Evolutionary conservation across 2,888 invertebrate species (phyloP), one percentile per base, ranked within the genome.

Genomic region (Eristalis intricaria): DNA sequence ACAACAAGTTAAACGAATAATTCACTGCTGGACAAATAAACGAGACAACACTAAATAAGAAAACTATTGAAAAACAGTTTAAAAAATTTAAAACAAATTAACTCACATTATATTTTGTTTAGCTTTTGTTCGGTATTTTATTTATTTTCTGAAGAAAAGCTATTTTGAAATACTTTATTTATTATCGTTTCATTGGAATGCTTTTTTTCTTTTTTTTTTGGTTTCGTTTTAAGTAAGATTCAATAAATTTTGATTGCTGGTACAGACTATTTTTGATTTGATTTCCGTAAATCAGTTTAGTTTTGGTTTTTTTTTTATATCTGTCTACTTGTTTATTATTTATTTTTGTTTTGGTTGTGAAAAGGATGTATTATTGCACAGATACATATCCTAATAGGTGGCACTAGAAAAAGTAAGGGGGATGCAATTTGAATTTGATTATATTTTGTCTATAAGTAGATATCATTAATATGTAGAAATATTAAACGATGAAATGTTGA

Each of bases 351-450:
- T 70, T 74, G 71, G 78, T 66, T 90, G 78, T 90, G 89, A 75
- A 77, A 87, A 82, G 91, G 90, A 90, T 92, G 91, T 90, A 91
- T 91, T 91, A 91, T 92, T 85, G 92, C 91, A 92, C 92, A 92
- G 92, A 91, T 91, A 92, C 91, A 92, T 91, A 93, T 93, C 93
- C 93, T 93, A 93, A 92, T 92, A 93, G 91, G 93, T 92, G 93
- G 92, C 92, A 93, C 92, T 93, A 93, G 93, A 93, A 93, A 90
- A 91, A 91, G 90, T 90, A 90, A 90, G 90, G 89, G 90, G 89
- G 89, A 90, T 88, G 89, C 89, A 81, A 89, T 84, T 90, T 85
- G 87, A 89, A 90, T 89, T 89, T 86, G 88, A 69, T 78, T 85
- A 78, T 81, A 83, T 79, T 88, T 80, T 78, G 50, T 69, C 7